Conservation (phyloP, 2,113 vertebrate species). For the Lipophrys pholis region DNA sequence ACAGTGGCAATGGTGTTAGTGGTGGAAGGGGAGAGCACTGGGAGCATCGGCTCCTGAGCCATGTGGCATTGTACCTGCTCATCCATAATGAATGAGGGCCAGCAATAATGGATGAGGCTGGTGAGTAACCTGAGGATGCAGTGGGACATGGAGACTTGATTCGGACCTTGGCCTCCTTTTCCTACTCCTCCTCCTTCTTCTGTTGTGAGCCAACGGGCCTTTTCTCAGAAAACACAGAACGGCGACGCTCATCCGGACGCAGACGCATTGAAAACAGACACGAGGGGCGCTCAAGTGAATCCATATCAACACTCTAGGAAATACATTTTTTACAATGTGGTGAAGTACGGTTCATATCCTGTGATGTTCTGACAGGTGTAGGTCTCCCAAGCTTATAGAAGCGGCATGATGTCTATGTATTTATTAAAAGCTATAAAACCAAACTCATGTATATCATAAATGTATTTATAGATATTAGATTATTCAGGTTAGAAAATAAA, state of each 20-base stretch:
- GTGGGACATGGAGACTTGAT: constrained; percentile 76
- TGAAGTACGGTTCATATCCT: not conserved
- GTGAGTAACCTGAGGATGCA: constrained; percentile 84
- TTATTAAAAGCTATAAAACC: no score
- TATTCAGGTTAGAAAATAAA: not conserved
- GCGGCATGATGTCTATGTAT: no score
- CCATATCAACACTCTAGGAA: constrained; percentile 22
- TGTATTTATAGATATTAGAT: no score
- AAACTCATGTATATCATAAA: no score
- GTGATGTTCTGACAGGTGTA: no score
- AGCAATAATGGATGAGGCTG: constrained; percentile 84
- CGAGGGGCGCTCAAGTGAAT: constrained; percentile 43
- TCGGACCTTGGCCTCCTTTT: constrained; percentile 65
- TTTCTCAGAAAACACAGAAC: constrained; percentile 64
- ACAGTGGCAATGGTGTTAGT: constrained; percentile 24
- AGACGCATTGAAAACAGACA: constrained; percentile 58
- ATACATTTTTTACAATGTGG: constrained; percentile 1
- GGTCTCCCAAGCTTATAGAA: no score
- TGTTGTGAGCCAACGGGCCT: constrained; percentile 49
- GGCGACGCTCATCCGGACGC: constrained; percentile 54
- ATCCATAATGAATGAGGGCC: constrained; percentile 80
- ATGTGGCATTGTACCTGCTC: constrained; percentile 79
- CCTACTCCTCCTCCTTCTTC: constrained; percentile 50
- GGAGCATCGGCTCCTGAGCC: constrained; percentile 58
- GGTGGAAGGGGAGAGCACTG: constrained; percentile 55